Conservation (phyloP, 2,888 invertebrate species). For the Frankliniella intonsa region DNA sequence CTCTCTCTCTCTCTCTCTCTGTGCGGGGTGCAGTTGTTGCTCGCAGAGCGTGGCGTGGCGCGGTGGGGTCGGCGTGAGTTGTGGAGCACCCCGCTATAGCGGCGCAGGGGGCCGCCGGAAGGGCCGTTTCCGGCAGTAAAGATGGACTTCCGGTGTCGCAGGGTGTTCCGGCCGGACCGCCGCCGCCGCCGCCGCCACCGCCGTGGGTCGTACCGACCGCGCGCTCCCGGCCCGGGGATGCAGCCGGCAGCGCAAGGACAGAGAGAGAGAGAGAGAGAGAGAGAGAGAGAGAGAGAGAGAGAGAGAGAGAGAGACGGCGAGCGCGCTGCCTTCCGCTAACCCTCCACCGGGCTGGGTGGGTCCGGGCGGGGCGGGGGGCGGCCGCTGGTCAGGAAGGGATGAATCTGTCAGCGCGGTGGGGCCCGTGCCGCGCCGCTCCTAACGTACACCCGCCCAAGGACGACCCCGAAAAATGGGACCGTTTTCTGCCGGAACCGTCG, state of each 20-base stretch:
- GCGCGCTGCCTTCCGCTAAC: no score
- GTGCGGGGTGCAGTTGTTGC: slow-evolving; percentile 1
- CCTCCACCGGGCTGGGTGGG: no score
- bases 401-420: background rate
- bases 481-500: background rate
- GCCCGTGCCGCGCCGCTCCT: background rate
- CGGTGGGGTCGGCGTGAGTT: background rate
- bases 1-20: background rate
- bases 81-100: background rate
- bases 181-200: no score
- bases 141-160: slow-evolving; percentile 19
- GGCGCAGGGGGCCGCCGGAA: background rate
- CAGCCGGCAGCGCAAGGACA: background rate
- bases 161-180: background rate
- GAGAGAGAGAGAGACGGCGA: no score
- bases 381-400: background rate
- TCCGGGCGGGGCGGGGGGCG: background rate
- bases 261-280: no score
- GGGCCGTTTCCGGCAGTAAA: slow-evolving; percentile 24
- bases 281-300: no score
- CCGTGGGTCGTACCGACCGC: no score
- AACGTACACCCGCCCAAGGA: background rate
- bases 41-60: background rate
- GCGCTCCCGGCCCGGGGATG: no score
- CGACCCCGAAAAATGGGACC: no score